Base-by-base conservation (phyloP, 30 jellyfish, hydroid and myxozoan species). In the Cassiopea andromeda region DNA sequence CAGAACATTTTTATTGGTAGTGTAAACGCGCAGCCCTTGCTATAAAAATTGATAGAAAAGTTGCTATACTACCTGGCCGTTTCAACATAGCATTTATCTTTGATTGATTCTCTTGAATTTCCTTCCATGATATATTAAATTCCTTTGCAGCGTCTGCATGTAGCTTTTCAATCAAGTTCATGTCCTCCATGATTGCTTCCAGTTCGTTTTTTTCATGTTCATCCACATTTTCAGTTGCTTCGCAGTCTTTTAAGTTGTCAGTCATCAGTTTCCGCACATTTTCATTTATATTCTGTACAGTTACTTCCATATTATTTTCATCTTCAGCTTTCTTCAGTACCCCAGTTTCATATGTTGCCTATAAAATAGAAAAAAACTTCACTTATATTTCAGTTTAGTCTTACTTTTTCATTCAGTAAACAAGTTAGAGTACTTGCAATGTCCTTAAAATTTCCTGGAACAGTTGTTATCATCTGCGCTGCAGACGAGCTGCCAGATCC, bases 341-440 rank as follows among this genome's bases (percentile, higher is more conserved):
- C 17, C 46, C 78, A 17, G 49, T 48, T 27, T 83, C 78, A 48
- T 83, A 83, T 15, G 91, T 83, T 83, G 72, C 91, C 91, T 83
- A 46, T 70, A 12, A 67, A 67, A 18, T 27, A 66, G 75, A 66
- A 54, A 54, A 3, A 54, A 3, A 3, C 7, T 54, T 54, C 64
- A 6, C 12, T 54, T 54, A 6, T 54, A 54, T 54, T 3, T 54
- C 12, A 54, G 12, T 27, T 27, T 27, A 27, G 38, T 27, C 38
- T 27, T 27, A 27, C 38, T 27, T 27, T 27, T 27, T 27, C 38
- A 27, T 27, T 27, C 38, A 27, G 38, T 27, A 27, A 27, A 27
- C 38, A 27, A 27, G 38, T 27, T 27, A 27, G 38, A 27, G 38
- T 27, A 27, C 38, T 27, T 27, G 38, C 38, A 27, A 27, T 27